These are phyloP conservation scores for Neotoma lepida DNA, from an alignment of 2,113 vertebrate genomes.

Conservation along the genomic window DNA sequence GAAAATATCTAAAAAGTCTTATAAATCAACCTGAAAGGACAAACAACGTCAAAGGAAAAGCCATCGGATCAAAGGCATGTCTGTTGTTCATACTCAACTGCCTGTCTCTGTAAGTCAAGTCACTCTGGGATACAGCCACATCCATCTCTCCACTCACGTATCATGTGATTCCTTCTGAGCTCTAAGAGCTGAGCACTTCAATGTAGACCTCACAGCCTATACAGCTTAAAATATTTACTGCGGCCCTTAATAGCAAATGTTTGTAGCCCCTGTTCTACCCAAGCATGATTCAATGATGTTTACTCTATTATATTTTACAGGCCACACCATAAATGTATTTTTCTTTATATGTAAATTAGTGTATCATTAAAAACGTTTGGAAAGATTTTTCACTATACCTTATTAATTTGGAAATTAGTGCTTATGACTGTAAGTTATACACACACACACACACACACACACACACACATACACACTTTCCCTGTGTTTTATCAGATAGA, in stretches of 20 bases:
- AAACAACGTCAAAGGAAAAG: neutral
- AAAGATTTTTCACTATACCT: conserved; percentile 29
- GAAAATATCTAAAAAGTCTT: neutral
- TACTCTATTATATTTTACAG: conserved; percentile 36
- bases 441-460: neutral
- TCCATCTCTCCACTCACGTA: neutral
- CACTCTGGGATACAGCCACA: neutral
- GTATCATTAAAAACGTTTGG: neutral
- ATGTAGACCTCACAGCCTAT: neutral
- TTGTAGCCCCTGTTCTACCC: neutral
- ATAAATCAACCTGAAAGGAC: neutral
- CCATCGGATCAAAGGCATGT: neutral
- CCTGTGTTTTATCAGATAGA: neutral
- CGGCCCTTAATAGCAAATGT: neutral
- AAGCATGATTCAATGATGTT: neutral
- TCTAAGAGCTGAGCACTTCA: neutral
- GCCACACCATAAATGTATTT: neutral
- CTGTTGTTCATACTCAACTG: rapidly evolving
- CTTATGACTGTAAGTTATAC: neutral
- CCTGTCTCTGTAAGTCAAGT: too few relatives aligned
- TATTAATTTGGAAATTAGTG: conserved; percentile 54
- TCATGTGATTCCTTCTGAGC: neutral
- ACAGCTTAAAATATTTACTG: conserved; percentile 22
- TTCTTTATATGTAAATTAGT: conserved; percentile 12
- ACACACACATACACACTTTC: neutral